Conservation (phyloP, 2,888 invertebrate genomes). For the Macrosoma leucophasiata region DNA sequence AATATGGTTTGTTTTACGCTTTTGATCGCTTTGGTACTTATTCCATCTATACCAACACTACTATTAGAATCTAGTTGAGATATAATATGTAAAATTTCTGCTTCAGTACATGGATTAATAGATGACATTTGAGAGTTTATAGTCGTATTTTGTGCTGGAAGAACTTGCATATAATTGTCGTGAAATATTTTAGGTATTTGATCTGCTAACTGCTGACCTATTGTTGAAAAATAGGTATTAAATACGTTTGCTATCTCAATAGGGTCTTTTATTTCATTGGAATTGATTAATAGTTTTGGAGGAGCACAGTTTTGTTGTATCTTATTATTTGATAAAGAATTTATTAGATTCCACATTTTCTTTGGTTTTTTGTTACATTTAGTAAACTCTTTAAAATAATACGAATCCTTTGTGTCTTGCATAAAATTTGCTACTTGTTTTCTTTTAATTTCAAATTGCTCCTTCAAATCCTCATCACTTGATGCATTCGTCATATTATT, state of each 20-base stretch:
- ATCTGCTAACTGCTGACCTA: slow-evolving; percentile 7
- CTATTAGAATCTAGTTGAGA: background rate
- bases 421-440: background rate
- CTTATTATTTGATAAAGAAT: slow-evolving; percentile 7
- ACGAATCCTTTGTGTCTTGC: slow-evolving; percentile 4
- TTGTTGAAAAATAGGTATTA: slow-evolving; percentile 9
- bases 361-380: slow-evolving; percentile 5
- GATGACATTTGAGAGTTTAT: background rate
- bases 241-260: slow-evolving; percentile 6
- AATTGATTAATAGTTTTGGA: slow-evolving; percentile 3
- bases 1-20: background rate
- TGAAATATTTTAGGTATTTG: slow-evolving; percentile 11
- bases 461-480: slow-evolving; percentile 1
- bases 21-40: slow-evolving; percentile 1
- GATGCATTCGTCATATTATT: slow-evolving; percentile 3
- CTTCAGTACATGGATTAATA: too few species aligned
- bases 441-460: slow-evolving; percentile 1
- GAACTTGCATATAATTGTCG: background rate
- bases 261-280: slow-evolving; percentile 3
- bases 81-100: slow-evolving; percentile 3
- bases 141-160: background rate
- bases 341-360: slow-evolving; percentile 7
- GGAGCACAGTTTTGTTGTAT: slow-evolving; percentile 6
- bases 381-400: slow-evolving; percentile 6
- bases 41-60: slow-evolving; percentile 1